These are phyloP conservation scores for Desmophyllum pertusum DNA, from an alignment of 92 coral and sea anemone species.

Conservation along the genomic window DNA sequence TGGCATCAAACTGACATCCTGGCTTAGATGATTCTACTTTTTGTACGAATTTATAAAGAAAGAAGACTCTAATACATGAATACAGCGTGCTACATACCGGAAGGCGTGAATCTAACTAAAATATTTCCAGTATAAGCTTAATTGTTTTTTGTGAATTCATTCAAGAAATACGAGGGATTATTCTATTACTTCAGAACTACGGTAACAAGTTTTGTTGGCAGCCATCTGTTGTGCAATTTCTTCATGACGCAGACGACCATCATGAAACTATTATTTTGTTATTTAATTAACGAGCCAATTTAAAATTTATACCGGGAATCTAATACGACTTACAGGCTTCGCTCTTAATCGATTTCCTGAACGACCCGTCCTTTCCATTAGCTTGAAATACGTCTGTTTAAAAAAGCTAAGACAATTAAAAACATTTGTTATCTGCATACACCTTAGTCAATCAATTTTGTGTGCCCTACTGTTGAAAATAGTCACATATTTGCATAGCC, in stretches of 20 bases:
- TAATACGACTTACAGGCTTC: not conserved
- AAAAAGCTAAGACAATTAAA: not conserved
- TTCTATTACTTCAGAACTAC: not conserved
- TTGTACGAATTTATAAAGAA: not conserved
- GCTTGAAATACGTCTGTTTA: not conserved
- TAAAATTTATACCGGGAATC: not conserved
- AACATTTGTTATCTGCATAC: not conserved
- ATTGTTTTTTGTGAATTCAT: not conserved
- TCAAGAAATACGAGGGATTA: not conserved
- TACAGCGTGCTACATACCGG: slow-evolving; percentile 1
- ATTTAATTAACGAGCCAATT: not conserved
- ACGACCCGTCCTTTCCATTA: not conserved
- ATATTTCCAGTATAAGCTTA: not conserved
- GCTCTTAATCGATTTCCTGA: not conserved
- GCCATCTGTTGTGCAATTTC: not conserved
- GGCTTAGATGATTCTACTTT: not conserved
- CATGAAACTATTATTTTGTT: not conserved
- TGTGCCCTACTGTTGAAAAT: not conserved
- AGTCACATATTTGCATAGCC: not conserved
- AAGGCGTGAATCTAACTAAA: not conserved
- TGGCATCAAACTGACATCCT: not conserved
- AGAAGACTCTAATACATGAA: not conserved
- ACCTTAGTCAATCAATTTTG: not conserved
- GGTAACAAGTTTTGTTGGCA: not conserved
- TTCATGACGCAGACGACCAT: not conserved